Conservation (phyloP, 2,888 invertebrate species). For the Polia nebulosa region DNA sequence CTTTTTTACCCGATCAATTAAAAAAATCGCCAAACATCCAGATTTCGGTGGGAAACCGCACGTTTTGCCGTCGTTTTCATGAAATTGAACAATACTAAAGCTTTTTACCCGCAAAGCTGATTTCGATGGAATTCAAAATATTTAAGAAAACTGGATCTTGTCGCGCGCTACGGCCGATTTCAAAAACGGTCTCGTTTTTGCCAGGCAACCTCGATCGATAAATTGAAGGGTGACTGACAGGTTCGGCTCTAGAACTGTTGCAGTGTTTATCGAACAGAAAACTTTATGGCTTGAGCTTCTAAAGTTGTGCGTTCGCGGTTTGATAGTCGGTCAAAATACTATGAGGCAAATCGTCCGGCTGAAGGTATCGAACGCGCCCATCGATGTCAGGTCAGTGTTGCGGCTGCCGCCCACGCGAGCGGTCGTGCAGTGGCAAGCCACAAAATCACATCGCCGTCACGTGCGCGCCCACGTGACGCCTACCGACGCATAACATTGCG, state of each 20-base stretch:
- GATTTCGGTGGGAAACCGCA: constrained; percentile 87
- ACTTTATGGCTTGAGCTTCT: constrained; percentile 32
- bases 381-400: constrained; percentile 80
- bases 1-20: constrained; percentile 82
- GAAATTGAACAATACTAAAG: constrained; percentile 80
- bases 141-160: constrained; percentile 76
- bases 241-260: constrained; percentile 50
- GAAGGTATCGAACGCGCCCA: constrained; percentile 69
- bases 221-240: constrained; percentile 71
- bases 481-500: constrained; percentile 87
- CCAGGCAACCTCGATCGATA: constrained; percentile 69
- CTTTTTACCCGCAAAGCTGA: constrained; percentile 77
- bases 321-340: constrained; percentile 69
- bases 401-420: constrained; percentile 83
- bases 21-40: constrained; percentile 81
- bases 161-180: constrained; percentile 66
- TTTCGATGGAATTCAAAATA: constrained; percentile 76
- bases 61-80: constrained; percentile 76
- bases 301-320: constrained; percentile 51
- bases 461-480: constrained; percentile 89
- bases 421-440: constrained; percentile 81
- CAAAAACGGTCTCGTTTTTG: constrained; percentile 72
- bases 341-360: constrained; percentile 67
- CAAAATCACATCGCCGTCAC: constrained; percentile 82
- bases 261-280: constrained; percentile 34